Base-by-base conservation (phyloP, 2,113 vertebrate genomes). In the Balaenoptera acutorostrata region DNA sequence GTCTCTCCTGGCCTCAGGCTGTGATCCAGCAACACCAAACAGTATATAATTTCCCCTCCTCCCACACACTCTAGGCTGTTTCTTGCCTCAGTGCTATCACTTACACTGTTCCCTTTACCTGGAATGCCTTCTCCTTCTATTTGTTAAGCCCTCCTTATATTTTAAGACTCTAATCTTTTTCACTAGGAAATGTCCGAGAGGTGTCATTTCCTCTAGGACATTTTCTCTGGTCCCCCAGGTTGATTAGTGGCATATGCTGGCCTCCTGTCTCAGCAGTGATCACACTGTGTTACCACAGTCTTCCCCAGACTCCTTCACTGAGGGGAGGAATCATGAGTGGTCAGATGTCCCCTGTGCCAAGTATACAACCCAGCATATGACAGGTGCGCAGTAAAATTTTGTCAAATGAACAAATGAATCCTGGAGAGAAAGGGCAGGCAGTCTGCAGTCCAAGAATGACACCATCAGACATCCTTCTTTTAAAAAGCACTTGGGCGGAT, bases 351-450 rank as follows among this genome's bases (percentile, higher is more conserved):
- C 25, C 14, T 9, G 13, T 64, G 57, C 63, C 78, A 82, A 72
- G 81, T 25, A 95, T 20, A 88, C 63, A 33, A 78, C 77, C 39
- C 63, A 89, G 63, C 33, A 82, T 71, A 88, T 15, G 64, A 64
- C 33, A 71, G 21, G 25, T 84, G 31, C 71, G 90, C 85, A 61
- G 71, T 52, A 63, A 96, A 71, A 88, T 71, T 66, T 20, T 88
- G 59, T 88, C 77, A 82, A 93, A 85, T 33, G 66, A 88, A 93
- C 75, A 92, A 66, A 86, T 69, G 33, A 90, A 75, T 69, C 74
- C 21, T 31, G 9, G 33, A 84, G 52, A 94, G 81, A 93, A 81
- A 59, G 13, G 33, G 64, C 59, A 90, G 64, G 74, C 57, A 61
- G 66, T 59, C 27, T 90, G 20, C 90, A 46, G 64, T n/a, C 36